Evolutionary conservation across 2,797 vertebrate genomes (phyloP).

Genomic region (Menidia menidia): DNA sequence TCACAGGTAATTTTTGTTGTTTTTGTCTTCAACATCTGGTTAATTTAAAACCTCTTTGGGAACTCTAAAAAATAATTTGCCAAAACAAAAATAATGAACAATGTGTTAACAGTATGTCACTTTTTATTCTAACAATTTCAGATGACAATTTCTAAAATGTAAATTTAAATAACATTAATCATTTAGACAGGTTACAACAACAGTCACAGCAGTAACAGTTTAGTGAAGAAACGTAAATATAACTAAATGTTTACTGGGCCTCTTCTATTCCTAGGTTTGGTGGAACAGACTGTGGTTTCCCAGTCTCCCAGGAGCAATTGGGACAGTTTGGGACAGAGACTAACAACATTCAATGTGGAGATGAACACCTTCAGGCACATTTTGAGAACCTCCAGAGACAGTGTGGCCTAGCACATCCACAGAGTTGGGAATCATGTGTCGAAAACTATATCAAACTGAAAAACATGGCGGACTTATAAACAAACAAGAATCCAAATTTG

Average conservation of each 20-base stretch:
- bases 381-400: slow-evolving; percentile 25
- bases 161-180: not conserved
- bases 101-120: not conserved
- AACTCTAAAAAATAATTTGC: not conserved
- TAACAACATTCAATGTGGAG: slow-evolving; percentile 19
- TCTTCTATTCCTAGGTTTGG: slow-evolving; percentile 1
- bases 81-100: not conserved
- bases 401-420: slow-evolving; percentile 2
- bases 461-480: slow-evolving; percentile 20
- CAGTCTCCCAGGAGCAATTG: slow-evolving; percentile 21
- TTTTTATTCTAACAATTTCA: slow-evolving; percentile 3
- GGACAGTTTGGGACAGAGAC: slow-evolving; percentile 9
- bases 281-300: slow-evolving; percentile 27
- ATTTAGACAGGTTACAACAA: slow-evolving; percentile 1
- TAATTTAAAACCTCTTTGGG: not conserved
- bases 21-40: not conserved
- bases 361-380: slow-evolving; percentile 18
- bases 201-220: not conserved
- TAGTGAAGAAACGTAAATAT: not conserved
- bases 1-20: not conserved
- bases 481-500: not conserved
- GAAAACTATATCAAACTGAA: slow-evolving; percentile 18
- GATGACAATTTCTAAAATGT: not conserved
- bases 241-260: not conserved
- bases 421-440: not conserved